phyloP scores from a whole-genome alignment of 2,113 vertebrate species.

The Plotosus lineatus region DNA sequence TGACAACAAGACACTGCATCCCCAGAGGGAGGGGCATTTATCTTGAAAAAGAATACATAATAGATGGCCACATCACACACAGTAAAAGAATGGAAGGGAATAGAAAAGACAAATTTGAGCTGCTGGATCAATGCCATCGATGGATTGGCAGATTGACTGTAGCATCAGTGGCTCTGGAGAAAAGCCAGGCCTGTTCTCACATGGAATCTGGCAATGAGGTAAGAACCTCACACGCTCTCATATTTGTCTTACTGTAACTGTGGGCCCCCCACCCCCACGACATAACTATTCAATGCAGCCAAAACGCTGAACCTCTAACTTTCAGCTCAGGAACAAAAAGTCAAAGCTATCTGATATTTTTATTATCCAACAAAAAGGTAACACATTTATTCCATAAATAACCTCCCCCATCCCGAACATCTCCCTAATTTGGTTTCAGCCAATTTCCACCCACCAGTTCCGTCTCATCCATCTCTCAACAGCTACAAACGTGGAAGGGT shows the following conservation, averaged over 20 bases:
- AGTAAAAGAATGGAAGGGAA: conserved; percentile 14
- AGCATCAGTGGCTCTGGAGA: conserved; percentile 32
- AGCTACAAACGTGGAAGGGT: neutral
- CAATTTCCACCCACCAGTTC: neutral
- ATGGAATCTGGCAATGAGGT: conserved; percentile 12
- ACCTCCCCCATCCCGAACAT: neutral
- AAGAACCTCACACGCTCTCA: neutral
- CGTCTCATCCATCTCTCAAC: neutral
- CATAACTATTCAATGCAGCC: neutral
- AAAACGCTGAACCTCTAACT: neutral
- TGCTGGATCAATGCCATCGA: conserved; percentile 32
- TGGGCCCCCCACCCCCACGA: neutral
- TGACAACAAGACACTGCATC: conserved; percentile 18
- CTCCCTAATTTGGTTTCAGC: neutral
- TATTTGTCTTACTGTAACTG: neutral
- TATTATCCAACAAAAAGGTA: neutral
- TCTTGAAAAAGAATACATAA: conserved; percentile 31
- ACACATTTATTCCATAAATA: neutral
- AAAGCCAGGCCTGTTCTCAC: conserved; percentile 28
- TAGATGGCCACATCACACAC: conserved; percentile 16
- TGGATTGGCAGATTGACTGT: conserved; percentile 33
- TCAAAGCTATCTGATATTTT: neutral
- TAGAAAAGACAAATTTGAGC: conserved; percentile 30
- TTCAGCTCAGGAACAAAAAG: neutral
- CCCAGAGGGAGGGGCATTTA: conserved; percentile 14